Evolutionary conservation across 2,113 vertebrate genomes (phyloP).

Genomic region (Vanacampus margaritifer): DNA sequence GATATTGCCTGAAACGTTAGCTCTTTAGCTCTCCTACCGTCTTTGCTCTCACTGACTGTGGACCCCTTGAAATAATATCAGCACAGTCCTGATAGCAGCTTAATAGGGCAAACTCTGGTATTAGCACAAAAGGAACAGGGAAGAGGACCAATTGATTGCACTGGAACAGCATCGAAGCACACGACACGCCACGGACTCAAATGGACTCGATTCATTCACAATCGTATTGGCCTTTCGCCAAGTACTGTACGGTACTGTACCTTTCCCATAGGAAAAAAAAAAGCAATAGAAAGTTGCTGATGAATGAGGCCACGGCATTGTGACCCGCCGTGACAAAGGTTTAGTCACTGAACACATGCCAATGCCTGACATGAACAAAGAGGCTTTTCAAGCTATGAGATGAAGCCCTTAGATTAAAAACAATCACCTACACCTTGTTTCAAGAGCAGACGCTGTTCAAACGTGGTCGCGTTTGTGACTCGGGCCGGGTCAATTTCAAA

Average conservation of each 20-base stretch:
- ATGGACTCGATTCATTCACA: slow-evolving; percentile 60
- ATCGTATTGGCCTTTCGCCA: slow-evolving; percentile 65
- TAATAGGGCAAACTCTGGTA: slow-evolving; percentile 73
- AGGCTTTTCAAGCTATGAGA: slow-evolving; percentile 43
- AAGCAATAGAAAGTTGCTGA: slow-evolving; percentile 56
- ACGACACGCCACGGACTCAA: slow-evolving; percentile 55
- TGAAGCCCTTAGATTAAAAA: slow-evolving; percentile 69
- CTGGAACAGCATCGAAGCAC: slow-evolving; percentile 56
- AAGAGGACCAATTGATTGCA: slow-evolving; percentile 63
- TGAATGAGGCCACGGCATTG: slow-evolving; percentile 30
- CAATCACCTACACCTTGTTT: slow-evolving; percentile 55
- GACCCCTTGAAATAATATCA: slow-evolving; percentile 63
- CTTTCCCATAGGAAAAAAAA: slow-evolving; percentile 65
- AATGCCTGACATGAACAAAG: slow-evolving; percentile 24
- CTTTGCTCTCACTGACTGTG: slow-evolving; percentile 58
- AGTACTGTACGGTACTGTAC: slow-evolving; percentile 28
- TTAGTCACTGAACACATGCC: slow-evolving; percentile 42
- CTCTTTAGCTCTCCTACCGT: slow-evolving; percentile 52
- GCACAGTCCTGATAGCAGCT: slow-evolving; percentile 73
- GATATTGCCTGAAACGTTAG: slow-evolving; percentile 69
- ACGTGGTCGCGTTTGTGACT: slow-evolving; percentile 24
- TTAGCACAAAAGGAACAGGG: slow-evolving; percentile 65
- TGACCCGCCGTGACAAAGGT: slow-evolving; percentile 44
- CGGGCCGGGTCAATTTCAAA: slow-evolving; percentile 19
- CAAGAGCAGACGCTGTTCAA: slow-evolving; percentile 28